Percentiles rank a stretch among this genome's conserved stretches.
phyloP scores from a whole-genome alignment of 2,888 invertebrate species.

The Mechanitis mazaeus region DNA sequence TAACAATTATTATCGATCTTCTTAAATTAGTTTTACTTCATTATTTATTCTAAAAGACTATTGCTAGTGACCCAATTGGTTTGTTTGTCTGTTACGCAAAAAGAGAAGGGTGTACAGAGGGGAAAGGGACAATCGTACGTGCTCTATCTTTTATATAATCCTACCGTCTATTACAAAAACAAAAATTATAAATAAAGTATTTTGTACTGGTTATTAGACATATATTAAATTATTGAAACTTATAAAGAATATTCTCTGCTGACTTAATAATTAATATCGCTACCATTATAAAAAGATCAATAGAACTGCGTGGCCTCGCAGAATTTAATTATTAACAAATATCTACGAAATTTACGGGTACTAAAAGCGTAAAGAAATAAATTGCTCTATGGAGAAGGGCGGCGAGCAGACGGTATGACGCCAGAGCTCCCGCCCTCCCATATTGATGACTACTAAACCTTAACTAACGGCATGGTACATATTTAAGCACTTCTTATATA shows the following conservation, averaged over 20 bases:
- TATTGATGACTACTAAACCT: conserved; percentile 54
- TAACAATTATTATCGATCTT: neutral
- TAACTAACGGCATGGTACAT: conserved; percentile 37
- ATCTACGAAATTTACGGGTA: conserved; percentile 23
- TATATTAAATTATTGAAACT: no score
- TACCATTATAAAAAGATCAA: no score
- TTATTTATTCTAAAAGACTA: neutral
- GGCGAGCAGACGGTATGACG: conserved; percentile 58
- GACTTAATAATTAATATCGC: no score
- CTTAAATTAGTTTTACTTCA: neutral
- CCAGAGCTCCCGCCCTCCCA: conserved; percentile 42
- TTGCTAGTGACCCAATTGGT: conserved; percentile 27
- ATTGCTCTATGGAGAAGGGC: conserved; percentile 38
- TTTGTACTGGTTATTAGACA: no score
- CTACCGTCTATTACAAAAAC: conserved; percentile 9
- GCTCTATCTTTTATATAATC: conserved; percentile 55
- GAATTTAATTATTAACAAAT: conserved; percentile 17
- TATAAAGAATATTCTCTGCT: no score
- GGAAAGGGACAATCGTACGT: conserved; percentile 60
- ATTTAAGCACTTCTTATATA: conserved; percentile 34
- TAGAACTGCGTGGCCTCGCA: neutral
- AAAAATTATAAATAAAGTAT: neutral
- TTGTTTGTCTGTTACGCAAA: conserved; percentile 47
- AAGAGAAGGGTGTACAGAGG: conserved; percentile 48
- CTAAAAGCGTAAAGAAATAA: conserved; percentile 36